phyloP scores from a whole-genome alignment of 2,797 vertebrate genomes.

The Alouatta caraya region DNA sequence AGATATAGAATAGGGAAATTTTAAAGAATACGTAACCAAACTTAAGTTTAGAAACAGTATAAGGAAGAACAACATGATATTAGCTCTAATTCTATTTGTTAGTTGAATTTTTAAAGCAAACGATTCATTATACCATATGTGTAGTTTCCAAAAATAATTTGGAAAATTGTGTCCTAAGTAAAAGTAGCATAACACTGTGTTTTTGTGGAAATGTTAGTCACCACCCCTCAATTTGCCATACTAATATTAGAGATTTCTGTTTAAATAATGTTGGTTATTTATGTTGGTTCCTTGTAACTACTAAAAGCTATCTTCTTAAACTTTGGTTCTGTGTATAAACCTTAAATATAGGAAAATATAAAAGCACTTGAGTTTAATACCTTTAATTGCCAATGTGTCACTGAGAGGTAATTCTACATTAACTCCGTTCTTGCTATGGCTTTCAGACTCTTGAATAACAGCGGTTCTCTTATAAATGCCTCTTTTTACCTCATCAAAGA shows the following conservation, averaged over 20 bases:
- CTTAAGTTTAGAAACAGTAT: slow-evolving; percentile 9
- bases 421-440: slow-evolving; percentile 82
- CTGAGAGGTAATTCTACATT: slow-evolving; percentile 87
- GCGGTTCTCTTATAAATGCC: slow-evolving; percentile 94
- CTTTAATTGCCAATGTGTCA: slow-evolving; percentile 93
- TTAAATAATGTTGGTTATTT: background rate
- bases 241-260: background rate
- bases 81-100: background rate
- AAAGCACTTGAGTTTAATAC: slow-evolving; percentile 81
- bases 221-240: background rate
- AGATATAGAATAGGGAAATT: background rate
- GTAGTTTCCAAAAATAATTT: background rate
- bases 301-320: background rate
- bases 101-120: slow-evolving; percentile 48
- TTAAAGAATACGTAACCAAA: background rate
- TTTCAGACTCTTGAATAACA: slow-evolving; percentile 80
- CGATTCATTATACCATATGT: background rate
- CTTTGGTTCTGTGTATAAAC: background rate
- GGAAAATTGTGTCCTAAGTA: background rate
- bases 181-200: background rate
- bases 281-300: background rate
- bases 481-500: slow-evolving; percentile 96
- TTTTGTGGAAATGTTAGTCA: background rate
- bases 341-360: background rate
- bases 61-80: background rate